Percentiles rank a stretch among this genome's conserved stretches.
phyloP scores from a whole-genome alignment of 1,140 invertebrate genomes.

The Monomorium pharaonis region DNA sequence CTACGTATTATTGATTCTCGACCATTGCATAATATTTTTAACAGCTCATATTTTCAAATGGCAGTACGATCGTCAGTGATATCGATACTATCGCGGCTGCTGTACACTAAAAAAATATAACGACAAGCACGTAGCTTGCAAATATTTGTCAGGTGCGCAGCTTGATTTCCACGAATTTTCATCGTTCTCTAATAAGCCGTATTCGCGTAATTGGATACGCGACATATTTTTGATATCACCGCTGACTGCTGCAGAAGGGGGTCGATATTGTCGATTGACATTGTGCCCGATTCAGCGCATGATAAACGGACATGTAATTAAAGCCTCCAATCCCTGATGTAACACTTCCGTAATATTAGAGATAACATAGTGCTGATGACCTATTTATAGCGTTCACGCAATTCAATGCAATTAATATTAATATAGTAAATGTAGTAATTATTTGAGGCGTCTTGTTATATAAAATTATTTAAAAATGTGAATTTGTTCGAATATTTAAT shows the following conservation, averaged over 20 bases:
- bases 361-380: conserved; percentile 32
- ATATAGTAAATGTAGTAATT: neutral
- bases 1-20: neutral
- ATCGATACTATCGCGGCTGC: neutral
- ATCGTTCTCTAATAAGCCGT: conserved; percentile 40
- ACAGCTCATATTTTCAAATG: neutral
- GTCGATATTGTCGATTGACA: conserved; percentile 51
- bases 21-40: conserved; percentile 5
- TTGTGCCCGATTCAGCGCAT: conserved; percentile 22
- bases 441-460: conserved; percentile 6
- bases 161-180: conserved; percentile 38
- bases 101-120: conserved; percentile 14
- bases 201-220: conserved; percentile 35
- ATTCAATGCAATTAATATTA: conserved; percentile 43
- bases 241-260: neutral
- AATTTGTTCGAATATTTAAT: conserved; percentile 16
- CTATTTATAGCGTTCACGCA: conserved; percentile 17
- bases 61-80: neutral
- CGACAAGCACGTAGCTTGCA: neutral
- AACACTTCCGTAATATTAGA: conserved; percentile 42
- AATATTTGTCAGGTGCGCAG: conserved; percentile 36
- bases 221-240: conserved; percentile 47
- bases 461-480: conserved; percentile 24
- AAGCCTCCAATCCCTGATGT: conserved; percentile 30
- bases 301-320: conserved; percentile 54